A percentile compares a stretch with the other conserved stretches of the same genome.
phyloP scores from a whole-genome alignment of 2,113 vertebrate species.

The Pteruthius melanotis region DNA sequence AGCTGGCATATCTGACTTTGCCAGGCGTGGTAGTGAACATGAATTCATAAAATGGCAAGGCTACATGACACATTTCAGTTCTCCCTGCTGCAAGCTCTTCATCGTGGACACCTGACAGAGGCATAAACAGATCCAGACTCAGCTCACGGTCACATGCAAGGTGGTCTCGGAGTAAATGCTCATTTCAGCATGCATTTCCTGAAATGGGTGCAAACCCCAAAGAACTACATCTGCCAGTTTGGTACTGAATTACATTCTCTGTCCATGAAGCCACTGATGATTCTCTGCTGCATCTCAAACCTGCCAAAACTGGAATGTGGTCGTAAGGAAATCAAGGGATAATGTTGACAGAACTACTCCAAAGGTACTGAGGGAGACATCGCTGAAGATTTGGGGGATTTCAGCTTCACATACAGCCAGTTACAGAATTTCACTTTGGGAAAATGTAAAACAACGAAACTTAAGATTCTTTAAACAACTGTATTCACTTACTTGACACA shows the following conservation, averaged over 20 bases:
- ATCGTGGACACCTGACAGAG: background rate
- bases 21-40: background rate
- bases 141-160: background rate
- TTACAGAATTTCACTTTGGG: background rate
- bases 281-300: background rate
- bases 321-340: background rate
- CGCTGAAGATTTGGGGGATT: background rate
- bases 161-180: background rate
- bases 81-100: background rate
- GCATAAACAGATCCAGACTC: background rate
- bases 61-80: background rate
- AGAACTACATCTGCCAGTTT: background rate
- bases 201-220: background rate
- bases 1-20: background rate
- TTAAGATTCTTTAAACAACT: background rate
- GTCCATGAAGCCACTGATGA: background rate
- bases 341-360: background rate
- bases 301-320: background rate
- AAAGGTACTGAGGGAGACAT: background rate
- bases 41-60: background rate
- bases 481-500: background rate
- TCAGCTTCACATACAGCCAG: background rate
- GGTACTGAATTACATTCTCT: background rate
- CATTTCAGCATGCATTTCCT: background rate
- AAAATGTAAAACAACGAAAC: background rate